Conservation (phyloP, 2,888 invertebrate genomes). For the Oligia strigilis region DNA sequence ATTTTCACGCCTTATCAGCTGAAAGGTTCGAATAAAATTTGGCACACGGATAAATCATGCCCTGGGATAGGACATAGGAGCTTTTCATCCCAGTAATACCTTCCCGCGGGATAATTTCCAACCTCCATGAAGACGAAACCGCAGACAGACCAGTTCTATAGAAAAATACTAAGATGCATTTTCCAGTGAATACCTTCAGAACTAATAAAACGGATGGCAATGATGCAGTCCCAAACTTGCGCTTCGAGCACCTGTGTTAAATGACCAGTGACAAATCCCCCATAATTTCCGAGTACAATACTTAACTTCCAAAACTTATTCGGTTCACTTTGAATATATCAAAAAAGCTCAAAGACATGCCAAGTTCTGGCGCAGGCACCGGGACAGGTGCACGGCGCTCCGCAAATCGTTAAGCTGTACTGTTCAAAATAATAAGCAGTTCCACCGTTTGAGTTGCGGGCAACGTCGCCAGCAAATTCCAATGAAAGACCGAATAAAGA, state of each 20-base stretch:
- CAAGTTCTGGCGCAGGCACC: slow-evolving; percentile 57
- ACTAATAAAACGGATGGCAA: neutral
- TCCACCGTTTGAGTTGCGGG: slow-evolving; percentile 87
- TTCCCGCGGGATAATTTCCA: neutral
- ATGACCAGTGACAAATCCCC: slow-evolving; percentile 28
- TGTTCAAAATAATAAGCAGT: slow-evolving; percentile 89
- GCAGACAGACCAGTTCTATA: neutral
- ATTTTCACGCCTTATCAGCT: neutral
- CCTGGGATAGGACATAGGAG: neutral
- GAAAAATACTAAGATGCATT: neutral
- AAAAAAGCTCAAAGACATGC: slow-evolving; percentile 39
- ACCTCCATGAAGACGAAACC: neutral
- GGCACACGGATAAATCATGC: neutral
- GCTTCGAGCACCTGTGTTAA: slow-evolving; percentile 11
- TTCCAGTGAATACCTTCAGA: neutral
- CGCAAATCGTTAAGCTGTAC: slow-evolving; percentile 87
- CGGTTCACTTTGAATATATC: slow-evolving; percentile 44
- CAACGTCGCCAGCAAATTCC: slow-evolving; percentile 87
- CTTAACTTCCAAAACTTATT: slow-evolving; percentile 39
- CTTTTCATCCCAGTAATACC: neutral
- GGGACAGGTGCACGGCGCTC: slow-evolving; percentile 82
- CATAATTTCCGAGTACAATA: slow-evolving; percentile 33
- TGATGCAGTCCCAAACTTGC: neutral
- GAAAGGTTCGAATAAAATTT: neutral
- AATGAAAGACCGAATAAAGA: slow-evolving; percentile 89